Conservation (phyloP, 2,888 invertebrate species). For the Cantharis rustica region DNA sequence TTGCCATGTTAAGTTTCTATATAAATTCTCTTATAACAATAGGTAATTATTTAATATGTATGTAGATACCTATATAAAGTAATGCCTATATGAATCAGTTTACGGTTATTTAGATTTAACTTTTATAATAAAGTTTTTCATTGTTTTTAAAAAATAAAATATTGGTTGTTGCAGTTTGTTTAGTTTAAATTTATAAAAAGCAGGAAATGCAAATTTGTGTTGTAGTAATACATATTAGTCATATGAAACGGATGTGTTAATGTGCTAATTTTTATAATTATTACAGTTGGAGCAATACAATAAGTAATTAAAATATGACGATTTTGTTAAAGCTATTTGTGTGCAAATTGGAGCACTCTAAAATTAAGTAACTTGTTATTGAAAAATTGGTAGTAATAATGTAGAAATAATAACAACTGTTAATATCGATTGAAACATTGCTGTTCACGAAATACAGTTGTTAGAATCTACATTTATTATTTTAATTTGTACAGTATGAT, state of each 20-base stretch:
- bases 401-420: background rate
- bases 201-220: conserved; percentile 22
- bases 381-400: background rate
- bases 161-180: background rate
- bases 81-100: background rate
- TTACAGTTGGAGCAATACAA: conserved; percentile 15
- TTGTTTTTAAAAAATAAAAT: background rate
- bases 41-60: no score
- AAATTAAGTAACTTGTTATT: background rate
- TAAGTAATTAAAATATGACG: background rate
- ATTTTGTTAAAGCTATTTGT: background rate
- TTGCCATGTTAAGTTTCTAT: no score
- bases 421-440: background rate
- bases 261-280: conserved; percentile 25
- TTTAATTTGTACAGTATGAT: no score
- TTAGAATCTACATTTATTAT: no score
- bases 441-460: background rate
- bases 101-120: background rate
- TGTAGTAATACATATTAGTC: conserved; percentile 1
- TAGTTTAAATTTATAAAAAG: conserved; percentile 17
- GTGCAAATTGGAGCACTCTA: background rate
- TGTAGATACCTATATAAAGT: background rate
- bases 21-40: no score
- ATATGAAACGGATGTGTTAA: conserved; percentile 26
- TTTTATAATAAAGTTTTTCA: background rate